Evolutionary conservation across 2,113 vertebrate species (phyloP).

Genomic region (Oncorhynchus kisutch): DNA sequence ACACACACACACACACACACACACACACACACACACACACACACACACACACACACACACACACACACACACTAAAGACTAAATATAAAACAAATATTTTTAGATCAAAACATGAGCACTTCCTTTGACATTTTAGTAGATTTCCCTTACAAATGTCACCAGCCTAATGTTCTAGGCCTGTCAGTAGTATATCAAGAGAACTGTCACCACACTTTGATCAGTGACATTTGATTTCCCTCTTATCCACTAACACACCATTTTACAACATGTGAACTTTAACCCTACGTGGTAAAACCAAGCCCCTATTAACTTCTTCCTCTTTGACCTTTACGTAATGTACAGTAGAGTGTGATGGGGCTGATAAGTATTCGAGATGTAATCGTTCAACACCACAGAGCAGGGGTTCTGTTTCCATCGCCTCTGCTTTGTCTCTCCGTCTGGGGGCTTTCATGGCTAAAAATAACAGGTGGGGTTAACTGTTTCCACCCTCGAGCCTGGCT

Average conservation of each 20-base stretch:
- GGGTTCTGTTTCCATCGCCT: conserved; percentile 1
- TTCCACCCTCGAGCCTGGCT: neutral
- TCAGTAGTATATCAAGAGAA: neutral
- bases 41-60: no score
- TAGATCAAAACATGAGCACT: neutral
- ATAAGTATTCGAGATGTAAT: neutral
- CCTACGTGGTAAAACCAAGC: neutral
- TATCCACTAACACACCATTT: neutral
- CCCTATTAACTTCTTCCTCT: neutral
- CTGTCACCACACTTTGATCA: neutral
- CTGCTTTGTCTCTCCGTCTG: conserved; percentile 1
- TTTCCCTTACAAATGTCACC: neutral
- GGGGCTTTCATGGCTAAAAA: conserved; percentile 14
- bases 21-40: no score
- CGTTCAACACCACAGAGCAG: neutral
- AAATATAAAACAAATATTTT: neutral
- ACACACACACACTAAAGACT: no score
- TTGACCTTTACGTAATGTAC: neutral
- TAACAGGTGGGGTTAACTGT: conserved; percentile 6
- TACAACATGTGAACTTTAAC: neutral
- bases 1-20: no score
- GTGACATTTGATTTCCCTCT: neutral
- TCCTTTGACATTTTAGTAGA: neutral
- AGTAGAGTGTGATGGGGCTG: neutral
- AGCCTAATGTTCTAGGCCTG: neutral